Base-by-base conservation (phyloP, 2,888 invertebrate genomes). In the Augiades crinisus region DNA sequence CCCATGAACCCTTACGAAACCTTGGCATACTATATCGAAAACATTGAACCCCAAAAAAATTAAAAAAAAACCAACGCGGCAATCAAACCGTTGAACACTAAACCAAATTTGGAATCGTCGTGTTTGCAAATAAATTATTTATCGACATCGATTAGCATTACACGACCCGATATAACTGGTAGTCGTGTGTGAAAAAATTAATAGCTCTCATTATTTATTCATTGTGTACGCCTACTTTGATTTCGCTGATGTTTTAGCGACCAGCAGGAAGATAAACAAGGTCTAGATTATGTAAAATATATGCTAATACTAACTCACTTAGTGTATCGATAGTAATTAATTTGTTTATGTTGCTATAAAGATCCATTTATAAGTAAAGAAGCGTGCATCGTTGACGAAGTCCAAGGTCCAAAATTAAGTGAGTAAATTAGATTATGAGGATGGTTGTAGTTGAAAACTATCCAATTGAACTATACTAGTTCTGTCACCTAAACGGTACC, bases 61-160 rank as follows among this genome's bases (percentile, higher is more conserved):
- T 27, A 34, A 13, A 47, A n/a, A 47, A 54, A 47, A 56, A 54
- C 54, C 6, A 37, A 34, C 13, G 55, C 54, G 36, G 49, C 47
- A 54, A 45, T 55, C 58, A 34, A 44, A 47, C 31, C 34, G 22
- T 55, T 50, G 51, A 49, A 57, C 54, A 50, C 52, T 43, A 37
- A 43, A 33, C 57, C 47, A 57, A 57, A 57, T 54, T 54, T 46
- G 52, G 53, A 49, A 54, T 50, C 50, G 33, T 50, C 49, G 52
- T 54, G 55, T 53, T 56, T 33, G 43, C 37, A 34, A 51, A 59
- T 59, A 52, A 55, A 59, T 59, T 45, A 57, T 54, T 43, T 50
- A 57, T 57, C 27, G 53, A 30, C 17, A 44, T n/a, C 27, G 7
- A 51, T 51, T 51, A 44, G 50, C 44, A 51, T 44, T 37, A 22